A percentile compares a stretch with the other conserved stretches of the same genome.
phyloP scores from a whole-genome alignment of 92 coral and sea anemone genomes.

The Zoanthus gigantus region DNA sequence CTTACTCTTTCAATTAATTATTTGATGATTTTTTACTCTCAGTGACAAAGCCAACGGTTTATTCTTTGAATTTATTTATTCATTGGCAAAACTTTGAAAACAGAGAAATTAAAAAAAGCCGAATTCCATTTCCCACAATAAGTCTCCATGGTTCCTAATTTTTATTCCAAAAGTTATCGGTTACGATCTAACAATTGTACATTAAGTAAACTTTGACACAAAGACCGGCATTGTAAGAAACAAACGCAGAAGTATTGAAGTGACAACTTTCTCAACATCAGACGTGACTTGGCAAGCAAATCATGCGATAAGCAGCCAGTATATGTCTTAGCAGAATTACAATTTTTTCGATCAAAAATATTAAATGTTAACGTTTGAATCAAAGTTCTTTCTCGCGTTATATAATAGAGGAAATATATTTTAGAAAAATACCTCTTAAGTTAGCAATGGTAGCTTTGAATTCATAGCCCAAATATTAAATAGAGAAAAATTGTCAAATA shows the following conservation, averaged over 20 bases:
- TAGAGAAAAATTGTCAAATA: neutral
- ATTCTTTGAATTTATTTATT: too few species aligned
- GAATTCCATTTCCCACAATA: neutral
- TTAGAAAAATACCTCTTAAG: too few species aligned
- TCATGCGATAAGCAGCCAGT: neutral
- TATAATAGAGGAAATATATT: neutral
- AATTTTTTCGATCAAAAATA: neutral
- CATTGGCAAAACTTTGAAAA: too few species aligned
- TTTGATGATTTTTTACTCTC: too few species aligned
- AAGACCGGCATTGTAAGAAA: neutral
- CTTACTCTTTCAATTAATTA: too few species aligned
- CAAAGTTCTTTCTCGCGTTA: neutral
- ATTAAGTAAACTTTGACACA: neutral
- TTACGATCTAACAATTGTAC: neutral
- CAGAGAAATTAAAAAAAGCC: neutral
- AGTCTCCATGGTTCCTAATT: constrained; percentile 4
- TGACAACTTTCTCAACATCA: too few species aligned
- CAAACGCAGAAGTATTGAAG: neutral
- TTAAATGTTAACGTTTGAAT: neutral
- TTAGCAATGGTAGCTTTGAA: neutral
- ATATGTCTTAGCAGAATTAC: too few species aligned
- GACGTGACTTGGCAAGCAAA: neutral
- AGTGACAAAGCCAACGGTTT: too few species aligned
- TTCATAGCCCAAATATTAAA: neutral
- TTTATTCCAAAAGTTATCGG: constrained; percentile 13